Percentiles rank a stretch among this genome's conserved stretches.
phyloP scores from a whole-genome alignment of 1,140 invertebrate species.

The Drosophila dunni region DNA sequence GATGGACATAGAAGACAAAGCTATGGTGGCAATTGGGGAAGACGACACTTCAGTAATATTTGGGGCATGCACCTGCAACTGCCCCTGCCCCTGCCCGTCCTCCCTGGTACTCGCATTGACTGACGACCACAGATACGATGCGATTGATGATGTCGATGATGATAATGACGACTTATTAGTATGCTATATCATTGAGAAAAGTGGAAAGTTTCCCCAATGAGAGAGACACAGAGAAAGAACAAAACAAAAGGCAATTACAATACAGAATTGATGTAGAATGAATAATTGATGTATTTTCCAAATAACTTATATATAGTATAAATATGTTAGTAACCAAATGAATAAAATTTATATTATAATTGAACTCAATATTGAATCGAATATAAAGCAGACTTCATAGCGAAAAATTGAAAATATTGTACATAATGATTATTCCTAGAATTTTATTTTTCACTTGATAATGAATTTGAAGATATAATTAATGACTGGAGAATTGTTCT shows the following conservation, averaged over 20 bases:
- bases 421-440: too few species aligned
- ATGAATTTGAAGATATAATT: too few species aligned
- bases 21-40: background rate
- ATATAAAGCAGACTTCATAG: too few species aligned
- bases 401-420: too few species aligned
- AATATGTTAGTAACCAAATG: background rate
- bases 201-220: slow-evolving; percentile 8
- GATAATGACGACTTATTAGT: slow-evolving; percentile 60
- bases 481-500: too few species aligned
- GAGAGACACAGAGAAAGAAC: slow-evolving; percentile 53
- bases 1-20: slow-evolving; percentile 23
- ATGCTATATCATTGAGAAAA: slow-evolving; percentile 51
- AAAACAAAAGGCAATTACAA: slow-evolving; percentile 55
- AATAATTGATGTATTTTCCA: background rate
- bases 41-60: slow-evolving; percentile 29
- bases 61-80: slow-evolving; percentile 20
- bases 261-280: slow-evolving; percentile 16
- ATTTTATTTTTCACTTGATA: too few species aligned
- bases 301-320: background rate
- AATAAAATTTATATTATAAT: background rate
- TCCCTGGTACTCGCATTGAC: slow-evolving; percentile 21
- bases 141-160: slow-evolving; percentile 63
- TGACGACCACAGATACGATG: slow-evolving; percentile 73
- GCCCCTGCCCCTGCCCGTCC: slow-evolving; percentile 2
- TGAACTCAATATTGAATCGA: too few species aligned